Percentiles rank a stretch among this genome's conserved stretches.
Conservation (phyloP, 2,888 invertebrate genomes). For the Dryobota labecula region DNA sequence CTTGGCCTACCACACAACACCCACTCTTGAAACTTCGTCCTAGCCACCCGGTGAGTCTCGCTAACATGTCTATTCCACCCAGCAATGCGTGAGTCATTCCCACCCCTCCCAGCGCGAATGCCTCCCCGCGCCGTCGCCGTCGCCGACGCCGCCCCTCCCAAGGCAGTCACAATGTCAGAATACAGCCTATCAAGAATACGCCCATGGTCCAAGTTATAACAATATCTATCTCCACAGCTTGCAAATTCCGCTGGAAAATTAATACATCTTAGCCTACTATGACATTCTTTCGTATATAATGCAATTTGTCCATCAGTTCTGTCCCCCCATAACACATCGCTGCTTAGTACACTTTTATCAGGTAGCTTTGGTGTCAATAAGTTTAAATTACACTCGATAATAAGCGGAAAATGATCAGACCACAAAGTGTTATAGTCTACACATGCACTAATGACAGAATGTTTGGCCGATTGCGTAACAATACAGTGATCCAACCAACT, state of each 20-base stretch:
- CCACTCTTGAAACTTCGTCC: no score
- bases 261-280: background rate
- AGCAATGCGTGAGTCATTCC: no score
- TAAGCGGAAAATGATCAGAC: no score
- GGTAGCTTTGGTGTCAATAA: conserved; percentile 1
- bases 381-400: background rate
- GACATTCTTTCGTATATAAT: background rate
- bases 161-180: background rate
- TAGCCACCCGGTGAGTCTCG: no score
- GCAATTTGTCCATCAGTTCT: background rate
- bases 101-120: no score
- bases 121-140: no score
- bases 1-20: no score
- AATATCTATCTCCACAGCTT: background rate
- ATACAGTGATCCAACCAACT: background rate
- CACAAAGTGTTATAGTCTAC: no score
- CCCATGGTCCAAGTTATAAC: conserved; percentile 1
- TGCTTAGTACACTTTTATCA: background rate
- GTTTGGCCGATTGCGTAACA: background rate
- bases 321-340: background rate
- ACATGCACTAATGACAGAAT: no score
- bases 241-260: background rate
- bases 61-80: no score
- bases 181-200: background rate
- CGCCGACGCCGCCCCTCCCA: no score